Evolutionary conservation across 2,797 vertebrate genomes (phyloP), one percentile per base, ranked within the genome.

Genomic region (Rhadinocentrus ornatus): DNA sequence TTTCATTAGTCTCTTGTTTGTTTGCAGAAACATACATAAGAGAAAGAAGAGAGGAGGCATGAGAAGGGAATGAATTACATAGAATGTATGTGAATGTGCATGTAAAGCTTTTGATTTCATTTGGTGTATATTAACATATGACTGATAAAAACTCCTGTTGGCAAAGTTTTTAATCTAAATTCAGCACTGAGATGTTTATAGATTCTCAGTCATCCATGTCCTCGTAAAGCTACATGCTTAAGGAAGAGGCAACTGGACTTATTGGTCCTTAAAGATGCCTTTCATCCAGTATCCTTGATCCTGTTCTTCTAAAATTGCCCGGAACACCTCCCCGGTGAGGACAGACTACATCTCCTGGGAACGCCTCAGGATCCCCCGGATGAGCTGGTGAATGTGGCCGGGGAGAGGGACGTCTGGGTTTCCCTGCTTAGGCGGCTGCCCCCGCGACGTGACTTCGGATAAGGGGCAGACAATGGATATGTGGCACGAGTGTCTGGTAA

Each of bases 1-100:
- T 81, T 86, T 89, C 79, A 88, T 90, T 89, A 88, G 78, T 78
- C 77, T 54, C 80, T 74, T 71, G 75, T 90, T 91, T 89, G 77
- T 88, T 90, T 86, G 73, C 61, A 74, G 70, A 73, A 85, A 84
- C 46, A 73, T 66, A 66, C 60, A 62, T 71, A 48, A 63, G 62
- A 62, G 35, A 69, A 62, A 50, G 64, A 66, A 44, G 12, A 56
- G 16, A 37, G 3, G 37, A 56, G 65, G 48, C 34, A 34, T 29
- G 56, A 63, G 18, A 57, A 15, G n/a, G 29, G 60, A 41, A 50
- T 20, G 35, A 44, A 69, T 26, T 63, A 41, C 41, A 72, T 52
- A 74, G 41, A 27, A 16, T 62, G 44, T n/a, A n/a, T n/a, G n/a
- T n/a, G n/a, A n/a, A n/a, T n/a, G n/a, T n/a, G n/a, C 58, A 50